Evolutionary conservation across 2,888 invertebrate species (phyloP).

Genomic region (Nasonia oneida): DNA sequence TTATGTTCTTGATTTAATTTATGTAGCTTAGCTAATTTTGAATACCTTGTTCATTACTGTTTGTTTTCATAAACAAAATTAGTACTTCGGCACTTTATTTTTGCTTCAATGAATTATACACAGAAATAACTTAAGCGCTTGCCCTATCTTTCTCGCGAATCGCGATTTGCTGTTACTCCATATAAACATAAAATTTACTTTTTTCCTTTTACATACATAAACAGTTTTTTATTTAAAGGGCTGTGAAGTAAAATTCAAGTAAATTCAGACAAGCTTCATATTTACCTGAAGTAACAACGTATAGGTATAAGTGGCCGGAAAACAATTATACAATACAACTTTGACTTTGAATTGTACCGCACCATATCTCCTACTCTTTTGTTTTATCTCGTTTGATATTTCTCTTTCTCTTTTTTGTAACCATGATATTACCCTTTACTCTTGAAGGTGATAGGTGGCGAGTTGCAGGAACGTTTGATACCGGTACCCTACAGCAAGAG

Average conservation of each 20-base stretch:
- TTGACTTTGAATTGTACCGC: constrained; percentile 14
- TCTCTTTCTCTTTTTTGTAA: constrained; percentile 72
- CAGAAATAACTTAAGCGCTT: constrained; percentile 35
- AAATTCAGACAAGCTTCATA: constrained; percentile 9
- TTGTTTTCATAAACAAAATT: background rate
- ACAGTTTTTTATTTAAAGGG: background rate
- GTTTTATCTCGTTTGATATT: constrained; percentile 47
- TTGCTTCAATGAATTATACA: constrained; percentile 51
- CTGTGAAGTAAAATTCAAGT: constrained; percentile 12
- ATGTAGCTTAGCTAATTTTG: constrained; percentile 47
- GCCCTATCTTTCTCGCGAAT: constrained; percentile 12
- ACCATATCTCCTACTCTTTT: constrained; percentile 1
- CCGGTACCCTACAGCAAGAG: constrained; percentile 99
- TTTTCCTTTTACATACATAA: constrained; percentile 19
- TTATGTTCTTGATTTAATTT: constrained; percentile 18
- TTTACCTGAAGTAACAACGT: background rate
- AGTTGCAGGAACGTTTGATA: constrained; percentile 99
- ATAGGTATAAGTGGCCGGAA: too few species aligned
- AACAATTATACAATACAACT: background rate
- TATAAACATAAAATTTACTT: background rate
- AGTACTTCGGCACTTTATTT: constrained; percentile 39
- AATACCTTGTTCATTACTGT: constrained; percentile 17
- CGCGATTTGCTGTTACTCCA: constrained; percentile 23
- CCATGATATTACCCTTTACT: constrained; percentile 93
- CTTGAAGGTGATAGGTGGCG: constrained; percentile 99